These are phyloP conservation scores for Nothocercus nigrocapillus DNA, from an alignment of 2,113 vertebrate genomes.

Conservation along the genomic window DNA sequence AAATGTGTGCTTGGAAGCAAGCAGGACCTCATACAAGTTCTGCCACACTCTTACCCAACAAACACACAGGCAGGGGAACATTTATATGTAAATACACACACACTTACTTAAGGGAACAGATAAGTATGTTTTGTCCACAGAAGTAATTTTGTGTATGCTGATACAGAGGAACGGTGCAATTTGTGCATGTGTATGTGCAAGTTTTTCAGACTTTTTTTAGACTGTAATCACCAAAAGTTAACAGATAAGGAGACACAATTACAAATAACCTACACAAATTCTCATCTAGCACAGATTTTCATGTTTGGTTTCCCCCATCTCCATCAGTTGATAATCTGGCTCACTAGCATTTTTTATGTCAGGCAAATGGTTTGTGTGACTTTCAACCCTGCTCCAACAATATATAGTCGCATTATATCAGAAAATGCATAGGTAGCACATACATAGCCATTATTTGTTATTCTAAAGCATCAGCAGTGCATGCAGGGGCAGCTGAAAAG, in stretches of 20 bases:
- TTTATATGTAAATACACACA: not conserved
- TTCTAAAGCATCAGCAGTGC: not conserved
- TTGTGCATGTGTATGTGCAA: not conserved
- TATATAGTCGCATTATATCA: not conserved
- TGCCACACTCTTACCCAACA: not conserved
- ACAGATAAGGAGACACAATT: not conserved
- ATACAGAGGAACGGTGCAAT: not conserved
- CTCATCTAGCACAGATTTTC: not conserved
- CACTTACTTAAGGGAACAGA: not conserved
- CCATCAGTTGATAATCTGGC: not conserved
- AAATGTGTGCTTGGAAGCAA: not conserved
- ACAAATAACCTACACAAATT: not conserved
- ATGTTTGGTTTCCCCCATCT: not conserved
- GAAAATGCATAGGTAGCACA: not conserved
- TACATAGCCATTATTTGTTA: not conserved
- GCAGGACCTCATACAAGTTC: not conserved
- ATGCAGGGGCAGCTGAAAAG: not conserved
- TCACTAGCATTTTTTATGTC: not conserved
- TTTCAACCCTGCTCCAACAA: slow-evolving; percentile 5
- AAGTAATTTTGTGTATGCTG: not conserved
- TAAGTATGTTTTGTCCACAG: not conserved
- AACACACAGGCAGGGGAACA: not conserved
- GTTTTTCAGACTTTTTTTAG: not conserved
- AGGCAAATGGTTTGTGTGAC: not conserved
- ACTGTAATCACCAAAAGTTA: not conserved